Conservation (phyloP, 2,797 vertebrate species). For the Pagetopsis macropterus region DNA sequence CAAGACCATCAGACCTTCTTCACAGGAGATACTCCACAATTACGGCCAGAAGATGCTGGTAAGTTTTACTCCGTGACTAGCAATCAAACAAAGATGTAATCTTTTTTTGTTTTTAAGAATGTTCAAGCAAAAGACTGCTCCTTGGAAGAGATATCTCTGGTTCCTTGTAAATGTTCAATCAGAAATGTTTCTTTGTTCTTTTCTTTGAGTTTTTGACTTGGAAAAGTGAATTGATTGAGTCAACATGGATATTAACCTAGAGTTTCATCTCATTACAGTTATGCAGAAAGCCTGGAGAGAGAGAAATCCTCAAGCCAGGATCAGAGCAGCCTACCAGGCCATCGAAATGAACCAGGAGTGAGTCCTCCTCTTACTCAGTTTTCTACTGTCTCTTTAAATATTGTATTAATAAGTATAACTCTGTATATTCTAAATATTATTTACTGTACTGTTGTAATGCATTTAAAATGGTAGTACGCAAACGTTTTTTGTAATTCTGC, state of each 20-base stretch:
- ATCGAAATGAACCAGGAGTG: conserved; percentile 97
- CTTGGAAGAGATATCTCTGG: background rate
- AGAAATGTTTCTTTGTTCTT: background rate
- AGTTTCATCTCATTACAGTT: conserved; percentile 82
- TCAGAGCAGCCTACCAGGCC: conserved; percentile 97
- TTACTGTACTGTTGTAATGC: background rate
- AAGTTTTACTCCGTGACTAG: conserved; percentile 43
- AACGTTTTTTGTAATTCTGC: background rate
- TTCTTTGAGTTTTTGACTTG: background rate
- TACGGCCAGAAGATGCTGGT: conserved; percentile 95
- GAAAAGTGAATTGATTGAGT: background rate
- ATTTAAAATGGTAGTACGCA: background rate
- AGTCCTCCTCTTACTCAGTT: conserved; percentile 73
- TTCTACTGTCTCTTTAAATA: conserved; percentile 8
- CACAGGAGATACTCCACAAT: conserved; percentile 93
- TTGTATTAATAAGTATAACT: background rate
- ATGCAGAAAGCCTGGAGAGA: conserved; percentile 99
- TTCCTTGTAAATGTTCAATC: background rate
- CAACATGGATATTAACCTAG: conserved; percentile 38
- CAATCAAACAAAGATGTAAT: background rate
- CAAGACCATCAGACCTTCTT: conserved; percentile 99
- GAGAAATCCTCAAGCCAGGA: conserved; percentile 96
- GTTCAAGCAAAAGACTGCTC: background rate
- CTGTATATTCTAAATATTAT: background rate
- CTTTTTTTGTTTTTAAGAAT: background rate